Percentiles rank a stretch among this genome's conserved stretches.
Conservation (phyloP, 2,797 vertebrate species). For the Phaenicophaeus curvirostris region DNA sequence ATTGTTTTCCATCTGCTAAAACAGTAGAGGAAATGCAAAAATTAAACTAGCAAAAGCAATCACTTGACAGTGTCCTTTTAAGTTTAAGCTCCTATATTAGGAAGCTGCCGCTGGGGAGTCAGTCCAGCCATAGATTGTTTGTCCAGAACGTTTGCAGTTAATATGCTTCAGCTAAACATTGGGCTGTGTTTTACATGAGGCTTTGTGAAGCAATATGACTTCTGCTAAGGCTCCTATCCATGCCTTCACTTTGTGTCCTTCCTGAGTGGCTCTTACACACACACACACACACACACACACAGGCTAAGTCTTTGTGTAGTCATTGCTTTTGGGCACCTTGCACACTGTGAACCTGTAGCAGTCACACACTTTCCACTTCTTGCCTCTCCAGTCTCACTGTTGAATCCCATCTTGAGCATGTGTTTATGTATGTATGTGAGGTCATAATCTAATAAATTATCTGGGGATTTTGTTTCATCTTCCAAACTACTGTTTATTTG, state of each 20-base stretch:
- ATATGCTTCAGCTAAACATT: neutral
- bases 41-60: constrained; percentile 49
- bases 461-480: neutral
- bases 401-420: neutral
- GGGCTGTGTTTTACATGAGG: neutral
- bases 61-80: constrained; percentile 24
- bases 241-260: neutral
- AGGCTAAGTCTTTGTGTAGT: neutral
- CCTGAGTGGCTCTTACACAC: fast-evolving
- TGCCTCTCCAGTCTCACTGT: neutral
- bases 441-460: constrained; percentile 74
- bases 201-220: neutral
- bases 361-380: neutral
- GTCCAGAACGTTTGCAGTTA: neutral
- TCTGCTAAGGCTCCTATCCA: neutral
- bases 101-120: neutral
- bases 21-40: constrained; percentile 44
- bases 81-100: neutral
- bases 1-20: constrained; percentile 37
- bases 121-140: neutral
- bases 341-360: neutral
- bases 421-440: constrained; percentile 51
- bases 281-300: too few species aligned
- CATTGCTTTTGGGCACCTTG: neutral
- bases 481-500: neutral